Base-by-base conservation (phyloP, 2,113 vertebrate genomes). In the Bucco capensis region DNA sequence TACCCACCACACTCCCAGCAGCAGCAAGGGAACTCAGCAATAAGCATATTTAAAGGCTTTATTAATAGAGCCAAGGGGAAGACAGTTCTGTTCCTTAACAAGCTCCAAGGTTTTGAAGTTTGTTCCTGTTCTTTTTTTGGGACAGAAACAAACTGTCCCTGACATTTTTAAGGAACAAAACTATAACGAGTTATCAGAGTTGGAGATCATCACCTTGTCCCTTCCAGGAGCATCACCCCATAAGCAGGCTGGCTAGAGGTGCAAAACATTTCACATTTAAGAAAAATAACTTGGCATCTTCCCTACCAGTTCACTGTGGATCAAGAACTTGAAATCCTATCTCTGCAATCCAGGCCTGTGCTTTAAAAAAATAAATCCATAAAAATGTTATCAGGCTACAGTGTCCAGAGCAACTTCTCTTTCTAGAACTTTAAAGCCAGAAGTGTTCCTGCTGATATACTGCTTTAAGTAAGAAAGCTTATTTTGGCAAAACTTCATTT, bases 111-210 rank as follows among this genome's bases (percentile, higher is more conserved):
- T 85, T 94, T 82, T 72, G 37, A 44, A 91, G 82, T 76, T 83
- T 89, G 85, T 86, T 96, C 86, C 80, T 92, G 86, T 82, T 93
- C 71, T 92, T 81, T 93, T 88, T 85, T 69, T n/a, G 58, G 71
- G 51, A 92, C 44, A 91, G 76, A 94, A 80, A 85, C 75, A 88
- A 69, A 83, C 66, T 30, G 82, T 86, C 85, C 88, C 72, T 83
- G 88, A 76, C 69, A 77, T 92, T 89, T 95, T 90, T 90, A 86
- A 80, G 42, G 56, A 94, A 83, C 42, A 81, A 66, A 94, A 76
- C 33, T 62, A 49, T 31, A 60, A 72, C 1, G 3, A 83, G 27
- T 50, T 88, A 64, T 35, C 67, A 42, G 8, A 77, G 47, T 2
- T 77, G 67, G 46, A 82, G 40, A 82, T 89, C 53, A 47, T 15